Percentiles rank a stretch among this genome's conserved stretches.
These are phyloP conservation scores for Synergus japonicus DNA, from an alignment of 2,888 invertebrate species.

Conservation along the genomic window DNA sequence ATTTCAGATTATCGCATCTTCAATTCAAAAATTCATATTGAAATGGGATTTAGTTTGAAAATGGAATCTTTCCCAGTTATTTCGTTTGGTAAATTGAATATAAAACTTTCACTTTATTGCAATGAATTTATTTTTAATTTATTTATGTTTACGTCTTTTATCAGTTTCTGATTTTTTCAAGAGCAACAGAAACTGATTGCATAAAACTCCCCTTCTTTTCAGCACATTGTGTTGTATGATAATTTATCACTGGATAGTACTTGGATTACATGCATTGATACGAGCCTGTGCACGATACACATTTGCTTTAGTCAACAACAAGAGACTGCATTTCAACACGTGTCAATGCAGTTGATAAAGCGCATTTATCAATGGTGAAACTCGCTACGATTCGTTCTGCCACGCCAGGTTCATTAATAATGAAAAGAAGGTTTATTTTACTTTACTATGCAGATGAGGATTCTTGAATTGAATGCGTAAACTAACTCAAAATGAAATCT, in stretches of 20 bases:
- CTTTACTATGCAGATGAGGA: background rate
- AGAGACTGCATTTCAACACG: conserved; percentile 28
- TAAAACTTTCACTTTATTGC: too few species aligned
- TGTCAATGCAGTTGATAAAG: conserved; percentile 28
- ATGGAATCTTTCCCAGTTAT: too few species aligned
- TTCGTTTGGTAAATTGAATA: too few species aligned
- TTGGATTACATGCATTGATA: background rate
- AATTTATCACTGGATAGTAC: conserved; percentile 26
- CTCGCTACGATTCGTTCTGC: conserved; percentile 31
- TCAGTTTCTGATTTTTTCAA: background rate
- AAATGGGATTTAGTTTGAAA: too few species aligned
- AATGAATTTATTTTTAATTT: too few species aligned
- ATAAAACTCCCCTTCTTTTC: background rate
- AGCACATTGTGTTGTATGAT: background rate
- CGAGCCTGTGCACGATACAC: background rate
- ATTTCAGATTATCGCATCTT: background rate
- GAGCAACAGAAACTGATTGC: background rate
- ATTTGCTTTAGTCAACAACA: conserved; percentile 26
- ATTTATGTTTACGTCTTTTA: background rate
- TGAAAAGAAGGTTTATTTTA: conserved; percentile 17
- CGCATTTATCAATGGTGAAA: conserved; percentile 33
- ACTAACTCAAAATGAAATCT: background rate
- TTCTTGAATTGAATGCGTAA: background rate
- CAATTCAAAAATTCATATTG: too few species aligned
- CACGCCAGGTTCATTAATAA: conserved; percentile 18